Percentiles rank a stretch among this genome's conserved stretches.
Evolutionary conservation across 2,888 invertebrate genomes (phyloP).

Genomic region (Eugnorisma glareosa): DNA sequence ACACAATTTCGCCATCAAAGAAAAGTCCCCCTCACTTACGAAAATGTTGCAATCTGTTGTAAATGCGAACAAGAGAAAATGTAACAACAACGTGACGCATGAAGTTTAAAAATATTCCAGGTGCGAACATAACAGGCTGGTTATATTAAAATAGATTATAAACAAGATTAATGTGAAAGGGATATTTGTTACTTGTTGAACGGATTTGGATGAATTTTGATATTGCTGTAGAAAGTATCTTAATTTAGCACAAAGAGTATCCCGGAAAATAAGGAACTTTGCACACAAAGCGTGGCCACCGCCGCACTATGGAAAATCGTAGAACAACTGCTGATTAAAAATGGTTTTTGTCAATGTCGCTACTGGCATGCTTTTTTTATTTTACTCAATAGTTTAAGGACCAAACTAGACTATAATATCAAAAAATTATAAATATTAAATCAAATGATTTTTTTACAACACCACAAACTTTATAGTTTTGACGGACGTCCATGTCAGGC

Average conservation of each 20-base stretch:
- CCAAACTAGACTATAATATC: too few species aligned
- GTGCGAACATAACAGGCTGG: slow-evolving; percentile 19
- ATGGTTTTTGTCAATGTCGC: too few species aligned
- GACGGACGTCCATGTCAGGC: too few species aligned
- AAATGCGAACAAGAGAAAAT: slow-evolving; percentile 14
- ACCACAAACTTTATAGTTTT: too few species aligned
- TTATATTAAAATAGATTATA: slow-evolving; percentile 26
- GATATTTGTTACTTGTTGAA: slow-evolving; percentile 41
- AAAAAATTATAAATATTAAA: too few species aligned
- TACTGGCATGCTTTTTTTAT: too few species aligned
- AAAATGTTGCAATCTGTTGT: slow-evolving; percentile 9
- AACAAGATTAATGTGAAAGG: slow-evolving; percentile 30
- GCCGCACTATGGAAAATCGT: too few species aligned
- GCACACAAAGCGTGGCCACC: slow-evolving; percentile 21
- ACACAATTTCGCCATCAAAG: not conserved
- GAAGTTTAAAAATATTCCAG: slow-evolving; percentile 14
- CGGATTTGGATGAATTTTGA: slow-evolving; percentile 45
- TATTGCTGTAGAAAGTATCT: slow-evolving; percentile 45
- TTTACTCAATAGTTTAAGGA: too few species aligned
- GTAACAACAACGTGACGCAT: slow-evolving; percentile 29
- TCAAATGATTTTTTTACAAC: too few species aligned
- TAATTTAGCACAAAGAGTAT: slow-evolving; percentile 41
- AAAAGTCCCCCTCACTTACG: slow-evolving; percentile 16
- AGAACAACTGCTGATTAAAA: too few species aligned
- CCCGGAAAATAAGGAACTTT: slow-evolving; percentile 41